Percentiles rank a stretch among this genome's conserved stretches.
phyloP scores from a whole-genome alignment of 2,113 vertebrate species.

The Machaerirhynchus nigripectus region DNA sequence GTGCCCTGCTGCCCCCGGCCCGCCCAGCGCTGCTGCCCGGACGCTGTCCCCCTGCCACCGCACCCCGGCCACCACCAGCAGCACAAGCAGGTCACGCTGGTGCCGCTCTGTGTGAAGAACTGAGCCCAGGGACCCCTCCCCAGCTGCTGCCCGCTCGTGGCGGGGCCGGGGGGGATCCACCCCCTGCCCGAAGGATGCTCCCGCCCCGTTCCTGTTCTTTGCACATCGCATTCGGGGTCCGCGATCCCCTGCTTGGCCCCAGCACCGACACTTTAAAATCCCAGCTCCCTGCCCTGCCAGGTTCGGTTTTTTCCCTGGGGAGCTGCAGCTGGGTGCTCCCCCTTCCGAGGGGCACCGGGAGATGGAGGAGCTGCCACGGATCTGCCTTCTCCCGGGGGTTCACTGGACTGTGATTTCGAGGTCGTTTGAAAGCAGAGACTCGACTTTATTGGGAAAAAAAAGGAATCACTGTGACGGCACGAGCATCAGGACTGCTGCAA shows the following conservation, averaged over 20 bases:
- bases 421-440: not conserved
- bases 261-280: not conserved
- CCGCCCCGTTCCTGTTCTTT: not conserved
- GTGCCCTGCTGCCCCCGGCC: not conserved
- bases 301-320: not conserved
- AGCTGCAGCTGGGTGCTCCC: accelerated
- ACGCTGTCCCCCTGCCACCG: accelerated
- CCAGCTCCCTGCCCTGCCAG: too few species aligned
- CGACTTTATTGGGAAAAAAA: not conserved
- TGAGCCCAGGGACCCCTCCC: not conserved
- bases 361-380: not conserved
- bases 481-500: not conserved
- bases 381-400: not conserved
- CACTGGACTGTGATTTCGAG: not conserved
- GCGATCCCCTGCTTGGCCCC: not conserved
- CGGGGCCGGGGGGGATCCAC: not conserved
- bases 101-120: not conserved
- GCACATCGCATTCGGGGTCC: not conserved
- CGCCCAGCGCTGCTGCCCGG: not conserved
- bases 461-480: not conserved
- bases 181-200: not conserved
- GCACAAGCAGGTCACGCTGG: not conserved
- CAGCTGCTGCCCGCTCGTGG: accelerated
- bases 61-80: not conserved
- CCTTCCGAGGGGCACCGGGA: not conserved